These are phyloP conservation scores for Thaleichthys pacificus DNA, from an alignment of 2,797 vertebrate genomes.

Conservation along the genomic window DNA sequence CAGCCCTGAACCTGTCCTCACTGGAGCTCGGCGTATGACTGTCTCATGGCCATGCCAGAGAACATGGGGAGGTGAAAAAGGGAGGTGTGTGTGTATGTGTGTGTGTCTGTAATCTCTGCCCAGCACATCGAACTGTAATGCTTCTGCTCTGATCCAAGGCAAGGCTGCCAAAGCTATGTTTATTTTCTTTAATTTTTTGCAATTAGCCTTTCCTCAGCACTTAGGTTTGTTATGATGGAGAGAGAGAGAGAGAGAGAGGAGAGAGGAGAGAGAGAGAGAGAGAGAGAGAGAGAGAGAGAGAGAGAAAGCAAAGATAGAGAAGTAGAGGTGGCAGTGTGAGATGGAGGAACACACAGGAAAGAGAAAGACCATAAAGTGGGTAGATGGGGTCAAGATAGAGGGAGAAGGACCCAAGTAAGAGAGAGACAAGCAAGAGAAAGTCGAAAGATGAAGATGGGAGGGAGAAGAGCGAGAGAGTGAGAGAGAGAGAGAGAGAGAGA, in stretches of 20 bases:
- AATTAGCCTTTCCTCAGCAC: conserved; percentile 1
- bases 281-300: not conserved
- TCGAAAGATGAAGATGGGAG: too few species aligned
- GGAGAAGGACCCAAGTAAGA: not conserved
- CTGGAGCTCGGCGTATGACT: not conserved
- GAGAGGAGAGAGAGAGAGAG: not conserved
- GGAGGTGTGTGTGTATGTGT: conserved; percentile 2
- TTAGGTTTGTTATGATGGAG: conserved; percentile 7
- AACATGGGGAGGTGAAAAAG: conserved; percentile 1
- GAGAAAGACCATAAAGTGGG: too few species aligned
- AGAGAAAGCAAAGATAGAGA: not conserved
- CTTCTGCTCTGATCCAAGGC: not conserved
- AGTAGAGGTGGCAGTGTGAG: not conserved
- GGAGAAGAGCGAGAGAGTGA: too few species aligned
- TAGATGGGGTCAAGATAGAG: not conserved
- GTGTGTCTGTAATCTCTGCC: not conserved
- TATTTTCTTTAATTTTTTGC: not conserved
- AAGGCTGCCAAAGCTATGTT: conserved; percentile 3
- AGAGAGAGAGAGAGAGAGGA: not conserved
- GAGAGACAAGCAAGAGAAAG: not conserved
- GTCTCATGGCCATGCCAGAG: too few species aligned
- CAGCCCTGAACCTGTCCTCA: conserved; percentile 28
- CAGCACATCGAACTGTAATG: conserved; percentile 2
- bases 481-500: too few species aligned
- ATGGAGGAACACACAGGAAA: not conserved